Conservation (phyloP, 2,797 vertebrate genomes). For the Pagetopsis macropterus region DNA sequence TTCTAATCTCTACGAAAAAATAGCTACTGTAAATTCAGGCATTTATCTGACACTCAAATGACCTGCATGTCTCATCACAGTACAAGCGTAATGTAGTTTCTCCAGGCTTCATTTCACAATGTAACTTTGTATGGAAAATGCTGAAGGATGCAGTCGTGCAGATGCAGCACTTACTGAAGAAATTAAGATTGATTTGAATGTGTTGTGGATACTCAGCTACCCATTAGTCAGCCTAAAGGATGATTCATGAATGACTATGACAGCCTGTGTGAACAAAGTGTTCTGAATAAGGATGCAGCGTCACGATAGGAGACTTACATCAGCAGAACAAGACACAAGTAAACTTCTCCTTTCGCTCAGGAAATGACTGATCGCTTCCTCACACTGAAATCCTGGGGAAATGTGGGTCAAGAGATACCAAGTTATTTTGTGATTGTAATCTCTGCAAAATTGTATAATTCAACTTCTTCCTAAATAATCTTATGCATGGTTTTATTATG, state of each 20-base stretch:
- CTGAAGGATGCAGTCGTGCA: constrained; percentile 33
- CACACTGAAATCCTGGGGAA: constrained; percentile 2
- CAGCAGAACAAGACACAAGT: constrained; percentile 48
- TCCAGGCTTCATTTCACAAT: constrained; percentile 20
- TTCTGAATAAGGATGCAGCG: neutral
- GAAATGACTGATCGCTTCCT: constrained; percentile 53
- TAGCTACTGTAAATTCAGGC: neutral
- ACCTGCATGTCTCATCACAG: neutral
- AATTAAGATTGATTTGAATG: constrained; percentile 33
- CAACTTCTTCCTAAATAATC: neutral
- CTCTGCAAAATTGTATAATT: neutral
- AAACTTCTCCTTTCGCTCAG: constrained; percentile 70
- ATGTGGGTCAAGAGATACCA: neutral
- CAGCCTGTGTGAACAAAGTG: neutral
- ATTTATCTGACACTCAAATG: neutral
- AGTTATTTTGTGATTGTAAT: neutral
- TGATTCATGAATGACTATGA: neutral
- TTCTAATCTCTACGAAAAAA: neutral
- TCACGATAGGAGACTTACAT: constrained; percentile 10
- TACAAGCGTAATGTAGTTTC: neutral
- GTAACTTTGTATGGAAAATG: constrained; percentile 5
- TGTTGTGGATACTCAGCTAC: constrained; percentile 6
- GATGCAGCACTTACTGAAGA: constrained; percentile 17
- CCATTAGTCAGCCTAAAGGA: constrained; percentile 9
- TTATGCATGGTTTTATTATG: neutral